phyloP scores from a whole-genome alignment of 2,113 vertebrate species.

The Leucoraja erinaceus region DNA sequence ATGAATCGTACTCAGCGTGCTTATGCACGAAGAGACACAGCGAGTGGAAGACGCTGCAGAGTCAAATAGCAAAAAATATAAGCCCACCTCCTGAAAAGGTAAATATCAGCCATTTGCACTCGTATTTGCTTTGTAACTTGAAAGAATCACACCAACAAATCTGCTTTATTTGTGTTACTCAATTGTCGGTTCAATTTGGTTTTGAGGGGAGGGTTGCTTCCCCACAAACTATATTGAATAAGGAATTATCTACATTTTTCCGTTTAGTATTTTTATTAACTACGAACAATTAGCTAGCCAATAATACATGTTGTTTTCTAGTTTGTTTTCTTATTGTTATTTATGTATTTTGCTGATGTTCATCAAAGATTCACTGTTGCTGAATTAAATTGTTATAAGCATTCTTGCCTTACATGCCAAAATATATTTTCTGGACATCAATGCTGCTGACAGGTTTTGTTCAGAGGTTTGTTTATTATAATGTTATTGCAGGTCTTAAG shows the following conservation, averaged over 20 bases:
- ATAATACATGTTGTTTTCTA: constrained; percentile 6
- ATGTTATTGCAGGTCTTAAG: neutral
- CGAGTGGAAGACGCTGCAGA: constrained; percentile 99
- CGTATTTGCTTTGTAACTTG: constrained; percentile 72
- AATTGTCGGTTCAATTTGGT: constrained; percentile 36
- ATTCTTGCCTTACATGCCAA: neutral
- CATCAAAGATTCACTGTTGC: neutral
- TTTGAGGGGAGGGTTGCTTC: neutral
- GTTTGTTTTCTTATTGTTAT: neutral
- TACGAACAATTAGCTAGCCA: neutral
- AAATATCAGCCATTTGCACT: constrained; percentile 99
- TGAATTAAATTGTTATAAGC: neutral
- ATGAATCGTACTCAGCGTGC: constrained; percentile 99
- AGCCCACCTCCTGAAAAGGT: constrained; percentile 99
- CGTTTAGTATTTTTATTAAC: neutral
- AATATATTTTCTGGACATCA: neutral
- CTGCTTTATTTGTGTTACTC: constrained; percentile 23
- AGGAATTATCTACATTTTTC: constrained; percentile 1
- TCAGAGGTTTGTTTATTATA: constrained; percentile 21
- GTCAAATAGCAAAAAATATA: constrained; percentile 99
- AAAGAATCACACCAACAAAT: constrained; percentile 33
- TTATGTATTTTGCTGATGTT: constrained; percentile 14
- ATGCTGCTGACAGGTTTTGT: neutral
- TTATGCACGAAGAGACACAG: constrained; percentile 98
- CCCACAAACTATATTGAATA: constrained; percentile 26